Conservation (phyloP, 2,797 vertebrate species). For the Mallotus villosus region DNA sequence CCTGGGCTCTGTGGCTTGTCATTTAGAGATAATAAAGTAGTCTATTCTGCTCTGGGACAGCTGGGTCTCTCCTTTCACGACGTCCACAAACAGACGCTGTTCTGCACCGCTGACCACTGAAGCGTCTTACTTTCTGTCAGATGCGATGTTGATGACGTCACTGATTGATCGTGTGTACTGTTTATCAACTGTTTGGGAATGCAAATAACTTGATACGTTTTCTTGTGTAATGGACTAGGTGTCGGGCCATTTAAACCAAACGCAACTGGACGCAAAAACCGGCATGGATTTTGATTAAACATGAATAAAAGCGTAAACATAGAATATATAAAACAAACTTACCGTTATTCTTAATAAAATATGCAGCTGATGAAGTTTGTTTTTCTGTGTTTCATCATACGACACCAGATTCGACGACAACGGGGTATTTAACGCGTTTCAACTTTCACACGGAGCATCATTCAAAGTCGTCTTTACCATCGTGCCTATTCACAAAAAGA, state of each 20-base stretch:
- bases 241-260: not conserved
- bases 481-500: not conserved
- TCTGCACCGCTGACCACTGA: not conserved
- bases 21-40: conserved; percentile 21
- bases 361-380: not conserved
- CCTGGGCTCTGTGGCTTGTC: conserved; percentile 5
- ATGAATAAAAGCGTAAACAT: not conserved
- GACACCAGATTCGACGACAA: not conserved
- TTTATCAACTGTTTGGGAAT: not conserved
- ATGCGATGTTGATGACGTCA: not conserved
- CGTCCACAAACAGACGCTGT: conserved; percentile 12
- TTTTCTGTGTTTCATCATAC: not conserved
- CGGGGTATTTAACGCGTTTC: not conserved
- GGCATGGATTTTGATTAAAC: not conserved
- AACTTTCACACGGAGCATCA: not conserved
- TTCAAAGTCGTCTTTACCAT: not conserved
- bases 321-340: conserved; percentile 2
- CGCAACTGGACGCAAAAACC: not conserved
- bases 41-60: conserved; percentile 13
- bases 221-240: not conserved
- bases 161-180: not conserved
- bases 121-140: conserved; percentile 20
- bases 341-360: not conserved
- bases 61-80: conserved; percentile 29
- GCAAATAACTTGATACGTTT: not conserved